Percentiles rank a stretch among this genome's conserved stretches.
Evolutionary conservation across 2,888 invertebrate species (phyloP).

Genomic region (Dicranocentrus wangi): DNA sequence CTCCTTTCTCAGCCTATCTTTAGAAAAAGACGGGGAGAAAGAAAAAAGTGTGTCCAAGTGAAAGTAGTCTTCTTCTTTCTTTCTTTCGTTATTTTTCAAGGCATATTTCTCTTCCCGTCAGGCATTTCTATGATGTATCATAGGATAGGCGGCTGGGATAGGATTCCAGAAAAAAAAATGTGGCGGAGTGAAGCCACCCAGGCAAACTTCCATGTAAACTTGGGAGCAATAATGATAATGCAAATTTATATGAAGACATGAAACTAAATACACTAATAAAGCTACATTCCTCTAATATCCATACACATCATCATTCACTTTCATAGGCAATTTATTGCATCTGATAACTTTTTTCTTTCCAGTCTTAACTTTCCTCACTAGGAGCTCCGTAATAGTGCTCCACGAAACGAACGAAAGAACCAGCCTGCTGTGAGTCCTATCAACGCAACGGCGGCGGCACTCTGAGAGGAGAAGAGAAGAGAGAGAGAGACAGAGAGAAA

Average conservation of each 20-base stretch:
- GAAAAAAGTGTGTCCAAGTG: too few relatives aligned
- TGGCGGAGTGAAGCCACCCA: too few relatives aligned
- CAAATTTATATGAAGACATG: conserved; percentile 1
- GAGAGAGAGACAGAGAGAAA: too few relatives aligned
- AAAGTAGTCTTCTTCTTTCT: too few relatives aligned
- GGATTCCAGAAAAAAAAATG: too few relatives aligned
- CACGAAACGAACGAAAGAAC: not conserved
- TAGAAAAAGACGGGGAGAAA: too few relatives aligned
- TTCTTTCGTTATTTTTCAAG: too few relatives aligned
- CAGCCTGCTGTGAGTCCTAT: not conserved
- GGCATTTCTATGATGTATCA: too few relatives aligned
- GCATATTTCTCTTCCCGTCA: too few relatives aligned
- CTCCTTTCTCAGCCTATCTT: not conserved
- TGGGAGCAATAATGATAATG: conserved; percentile 8
- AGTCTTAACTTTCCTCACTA: not conserved
- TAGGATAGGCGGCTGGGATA: too few relatives aligned
- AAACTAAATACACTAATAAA: conserved; percentile 10
- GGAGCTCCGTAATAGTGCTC: not conserved
- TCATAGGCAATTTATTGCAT: conserved; percentile 19
- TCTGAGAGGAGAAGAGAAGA: too few relatives aligned
- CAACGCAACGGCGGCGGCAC: not conserved
- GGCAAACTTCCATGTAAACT: too few relatives aligned
- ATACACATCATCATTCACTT: conserved; percentile 1
- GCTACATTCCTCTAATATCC: not conserved
- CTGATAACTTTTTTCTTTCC: not conserved